Evolutionary conservation across 2,888 invertebrate species (phyloP).

Genomic region (Epirrita christyi): DNA sequence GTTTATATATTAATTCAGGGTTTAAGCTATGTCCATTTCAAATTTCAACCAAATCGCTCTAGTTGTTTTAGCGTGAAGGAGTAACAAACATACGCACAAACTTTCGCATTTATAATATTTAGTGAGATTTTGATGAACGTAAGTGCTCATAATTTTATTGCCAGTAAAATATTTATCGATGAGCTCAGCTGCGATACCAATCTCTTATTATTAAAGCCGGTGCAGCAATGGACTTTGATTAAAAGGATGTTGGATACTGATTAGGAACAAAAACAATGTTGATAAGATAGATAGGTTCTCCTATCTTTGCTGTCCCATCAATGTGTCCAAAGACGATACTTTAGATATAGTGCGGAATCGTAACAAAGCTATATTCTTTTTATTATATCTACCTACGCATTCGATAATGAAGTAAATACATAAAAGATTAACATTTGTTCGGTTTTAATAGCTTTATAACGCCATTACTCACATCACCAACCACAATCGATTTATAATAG

Average conservation of each 20-base stretch:
- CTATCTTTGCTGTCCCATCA: constrained; percentile 5
- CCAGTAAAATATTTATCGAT: no score
- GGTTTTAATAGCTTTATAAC: constrained; percentile 45
- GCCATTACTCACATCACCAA: constrained; percentile 50
- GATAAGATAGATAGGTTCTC: background rate
- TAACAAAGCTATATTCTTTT: background rate
- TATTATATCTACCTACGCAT: background rate
- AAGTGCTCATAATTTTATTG: no score
- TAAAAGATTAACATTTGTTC: constrained; percentile 38
- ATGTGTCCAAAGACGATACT: background rate
- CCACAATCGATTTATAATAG: constrained; percentile 59
- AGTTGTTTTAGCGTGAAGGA: no score
- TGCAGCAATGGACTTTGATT: no score
- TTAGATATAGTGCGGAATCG: constrained; percentile 7
- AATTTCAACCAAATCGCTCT: no score
- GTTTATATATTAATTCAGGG: no score
- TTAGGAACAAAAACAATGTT: background rate
- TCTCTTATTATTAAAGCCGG: no score
- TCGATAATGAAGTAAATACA: constrained; percentile 18
- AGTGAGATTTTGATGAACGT: no score
- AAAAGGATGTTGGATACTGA: background rate
- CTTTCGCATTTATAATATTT: no score
- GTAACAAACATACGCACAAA: no score
- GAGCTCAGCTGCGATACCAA: no score
- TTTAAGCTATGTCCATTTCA: no score